Evolutionary conservation across 1,140 invertebrate species (phyloP), one percentile per base, ranked within the genome.

Genomic region (Drosophila leontia): DNA sequence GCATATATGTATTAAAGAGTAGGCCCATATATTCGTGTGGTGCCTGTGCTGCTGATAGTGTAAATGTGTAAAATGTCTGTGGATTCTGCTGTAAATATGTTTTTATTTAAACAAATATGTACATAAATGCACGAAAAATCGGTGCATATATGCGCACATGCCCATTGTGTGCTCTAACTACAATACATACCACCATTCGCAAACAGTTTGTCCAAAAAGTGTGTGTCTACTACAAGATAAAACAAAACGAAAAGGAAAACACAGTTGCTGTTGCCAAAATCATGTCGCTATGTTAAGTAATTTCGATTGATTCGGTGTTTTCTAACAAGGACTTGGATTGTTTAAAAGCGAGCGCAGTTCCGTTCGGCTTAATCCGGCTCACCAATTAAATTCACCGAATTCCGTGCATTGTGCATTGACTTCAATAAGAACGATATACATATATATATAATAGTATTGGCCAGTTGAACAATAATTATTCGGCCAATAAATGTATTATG

Each of bases 41-140:
- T 70, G 62, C 67, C 53, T 56, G 35, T 56, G 53, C 53, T 55
- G 51, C 51, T 71, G 67, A 71, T 72, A 72, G 67, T 71, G 67
- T 57, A 58, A 71, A 58, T 72, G 69, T 72, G 69, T 72, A 71
- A 71, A 72, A 72, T 72, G 55, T 72, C 67, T 45, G 67, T 72
- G 53, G 37, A 59, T 59, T 50, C 53, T 39, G 19, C 23, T 72
- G 53, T 72, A 59, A 72, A 59, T 72, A 71, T 72, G 67, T 72
- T 72, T 72, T 50, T 72, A 47, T 48, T 72, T 72, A 41, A 50
- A 69, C 42, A 58, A 78, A 35, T 70, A 72, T 72, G 69, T 56
- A 59, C 68, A 59, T 41, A 72, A 72, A 59, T 70, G 65, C 50
- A 71, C 62, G 50, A 59, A 56, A 58, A 59, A 72, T 59, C 29